phyloP scores from a whole-genome alignment of 2,113 vertebrate genomes.

The Saiga tatarica region DNA sequence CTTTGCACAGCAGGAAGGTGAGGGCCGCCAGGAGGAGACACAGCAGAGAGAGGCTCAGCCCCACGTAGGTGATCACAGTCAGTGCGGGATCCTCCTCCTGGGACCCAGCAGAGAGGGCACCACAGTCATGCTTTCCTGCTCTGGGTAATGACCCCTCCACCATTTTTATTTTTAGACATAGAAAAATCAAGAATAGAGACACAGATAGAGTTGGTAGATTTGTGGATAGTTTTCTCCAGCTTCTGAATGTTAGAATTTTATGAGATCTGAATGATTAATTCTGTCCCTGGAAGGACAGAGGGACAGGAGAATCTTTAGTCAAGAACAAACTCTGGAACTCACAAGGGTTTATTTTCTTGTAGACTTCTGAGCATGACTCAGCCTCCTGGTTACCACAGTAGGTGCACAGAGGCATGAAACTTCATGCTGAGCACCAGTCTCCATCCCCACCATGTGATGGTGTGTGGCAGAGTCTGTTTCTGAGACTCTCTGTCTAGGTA shows the following conservation, averaged over 20 bases:
- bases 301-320: not conserved
- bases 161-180: not conserved
- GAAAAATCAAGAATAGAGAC: not conserved
- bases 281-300: not conserved
- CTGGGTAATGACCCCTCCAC: not conserved
- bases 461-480: not conserved
- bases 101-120: constrained; percentile 50
- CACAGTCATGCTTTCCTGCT: not conserved
- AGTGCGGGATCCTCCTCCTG: not conserved
- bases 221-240: not conserved
- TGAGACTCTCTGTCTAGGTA: not conserved
- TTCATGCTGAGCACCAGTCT: not conserved
- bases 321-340: not conserved
- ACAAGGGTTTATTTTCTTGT: not conserved
- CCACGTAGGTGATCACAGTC: not conserved
- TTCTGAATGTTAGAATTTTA: not conserved
- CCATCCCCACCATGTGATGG: not conserved
- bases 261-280: not conserved
- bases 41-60: constrained; percentile 61
- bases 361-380: not conserved
- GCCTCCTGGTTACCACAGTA: no score
- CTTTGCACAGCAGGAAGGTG: constrained; percentile 72
- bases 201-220: not conserved
- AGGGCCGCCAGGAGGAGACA: constrained; percentile 70
- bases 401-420: not conserved